Base-by-base conservation (phyloP, 30 jellyfish, hydroid and myxozoan genomes). In the Aurelia coerulea region DNA sequence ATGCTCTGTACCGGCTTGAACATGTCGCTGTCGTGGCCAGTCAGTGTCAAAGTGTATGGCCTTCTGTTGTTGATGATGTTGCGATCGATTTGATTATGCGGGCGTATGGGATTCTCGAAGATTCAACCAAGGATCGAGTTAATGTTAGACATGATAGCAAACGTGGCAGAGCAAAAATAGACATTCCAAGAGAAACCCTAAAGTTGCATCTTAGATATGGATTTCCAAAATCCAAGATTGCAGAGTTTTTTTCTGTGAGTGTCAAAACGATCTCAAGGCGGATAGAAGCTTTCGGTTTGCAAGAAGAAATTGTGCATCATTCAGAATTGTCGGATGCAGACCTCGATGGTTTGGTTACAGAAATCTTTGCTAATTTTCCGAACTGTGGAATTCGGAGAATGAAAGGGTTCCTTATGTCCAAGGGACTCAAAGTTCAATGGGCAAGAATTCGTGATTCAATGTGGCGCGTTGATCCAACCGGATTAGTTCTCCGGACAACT, bases 381-480 rank as follows among this genome's bases (percentile, higher is more conserved):
- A 69, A 88, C 68, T 76, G 90, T 65, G 97, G 89, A 62, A 67
- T 67, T 64, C 65, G 88, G n/a, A 50, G 97, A 34, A 81, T 70
- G 88, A 69, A 52, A 34, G 97, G 97, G 33, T 81, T 65, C 58
- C 79, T 88, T 13, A 66, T 17, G 79, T 34, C 76, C 29, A 51
- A 66, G 60, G 91, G 90, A 17, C 53, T 79, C 31, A 78, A 66
- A 60, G 54, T 88, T 3, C 84, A 68, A n/a, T 58, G 92, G 83
- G 76, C 41, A 18, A 73, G 89, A 76, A 71, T 73, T 51, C 62
- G 92, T 23, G 34, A 39, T 34, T 54, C 89, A 53, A 68, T 80
- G 78, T 68, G 89, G 88, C 77, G 85, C 10, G 91, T 88, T 18
- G 96, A 88, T 68, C 96, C 96, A 23, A 76, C 59, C 31, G 87